A percentile compares a stretch with the other conserved stretches of the same genome.
phyloP scores from a whole-genome alignment of 2,797 vertebrate species.

The Pseudochirops corinnae region DNA sequence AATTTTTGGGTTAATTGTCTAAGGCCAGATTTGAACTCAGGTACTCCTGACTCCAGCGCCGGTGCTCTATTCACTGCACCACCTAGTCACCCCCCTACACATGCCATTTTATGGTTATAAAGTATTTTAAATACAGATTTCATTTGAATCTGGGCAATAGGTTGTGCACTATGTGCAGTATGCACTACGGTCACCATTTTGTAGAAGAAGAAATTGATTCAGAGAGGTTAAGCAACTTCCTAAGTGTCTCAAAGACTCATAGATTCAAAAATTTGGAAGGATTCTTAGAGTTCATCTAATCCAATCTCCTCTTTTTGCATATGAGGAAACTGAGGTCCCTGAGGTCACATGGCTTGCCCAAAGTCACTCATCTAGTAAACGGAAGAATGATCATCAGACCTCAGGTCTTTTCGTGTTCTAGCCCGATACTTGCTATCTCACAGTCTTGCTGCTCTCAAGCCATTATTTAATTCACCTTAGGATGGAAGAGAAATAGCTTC shows the following conservation, averaged over 20 bases:
- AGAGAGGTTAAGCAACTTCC: neutral
- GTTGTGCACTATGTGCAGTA: neutral
- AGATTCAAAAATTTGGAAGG: neutral
- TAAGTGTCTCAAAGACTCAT: neutral
- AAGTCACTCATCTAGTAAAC: neutral
- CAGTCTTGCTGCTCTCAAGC: neutral
- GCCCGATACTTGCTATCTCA: neutral
- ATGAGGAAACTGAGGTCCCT: neutral
- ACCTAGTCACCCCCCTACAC: neutral
- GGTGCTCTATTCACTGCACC: no score
- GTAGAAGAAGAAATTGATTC: neutral
- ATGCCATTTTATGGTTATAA: neutral
- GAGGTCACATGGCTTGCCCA: neutral
- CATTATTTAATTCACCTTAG: neutral
- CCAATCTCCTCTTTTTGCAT: neutral
- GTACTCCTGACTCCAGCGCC: no score
- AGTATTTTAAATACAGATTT: neutral
- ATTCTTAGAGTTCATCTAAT: neutral
- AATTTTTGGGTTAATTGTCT: no score
- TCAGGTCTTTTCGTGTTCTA: neutral
- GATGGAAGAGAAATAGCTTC: neutral
- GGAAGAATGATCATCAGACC: neutral
- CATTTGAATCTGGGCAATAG: neutral
- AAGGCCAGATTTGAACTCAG: no score
- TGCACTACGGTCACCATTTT: neutral